phyloP scores from a whole-genome alignment of 2,113 vertebrate genomes.

The Peromyscus californicus region DNA sequence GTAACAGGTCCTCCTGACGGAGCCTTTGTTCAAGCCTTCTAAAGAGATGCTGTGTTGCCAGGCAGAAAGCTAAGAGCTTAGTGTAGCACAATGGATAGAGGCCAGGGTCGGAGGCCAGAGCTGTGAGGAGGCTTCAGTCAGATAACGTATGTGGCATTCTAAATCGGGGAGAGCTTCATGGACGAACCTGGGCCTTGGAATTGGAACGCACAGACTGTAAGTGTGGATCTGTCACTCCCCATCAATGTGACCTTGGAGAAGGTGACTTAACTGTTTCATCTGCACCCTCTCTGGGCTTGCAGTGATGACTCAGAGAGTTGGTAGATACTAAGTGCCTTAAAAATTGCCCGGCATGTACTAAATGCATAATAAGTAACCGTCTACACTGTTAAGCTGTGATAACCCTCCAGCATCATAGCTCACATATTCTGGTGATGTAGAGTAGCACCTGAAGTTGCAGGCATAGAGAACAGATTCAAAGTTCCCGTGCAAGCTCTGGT shows the following conservation, averaged over 20 bases:
- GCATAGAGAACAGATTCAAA: background rate
- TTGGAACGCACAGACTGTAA: background rate
- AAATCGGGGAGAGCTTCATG: background rate
- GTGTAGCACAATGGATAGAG: background rate
- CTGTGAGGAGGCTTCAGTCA: constrained; percentile 5
- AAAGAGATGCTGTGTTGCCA: background rate
- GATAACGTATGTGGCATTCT: constrained; percentile 27
- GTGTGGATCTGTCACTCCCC: background rate
- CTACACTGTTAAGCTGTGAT: background rate
- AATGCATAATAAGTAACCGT: background rate
- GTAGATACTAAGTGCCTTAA: background rate
- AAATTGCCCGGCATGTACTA: background rate
- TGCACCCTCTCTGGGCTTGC: background rate
- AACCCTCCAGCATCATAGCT: background rate
- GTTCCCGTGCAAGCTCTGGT: background rate
- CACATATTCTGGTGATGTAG: background rate
- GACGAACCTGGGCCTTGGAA: background rate
- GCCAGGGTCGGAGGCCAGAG: background rate
- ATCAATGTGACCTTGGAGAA: constrained; percentile 36
- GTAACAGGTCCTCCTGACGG: constrained; percentile 63
- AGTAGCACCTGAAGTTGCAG: background rate
- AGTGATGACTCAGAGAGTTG: background rate
- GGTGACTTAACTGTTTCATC: background rate
- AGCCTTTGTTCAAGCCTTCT: constrained; percentile 62
- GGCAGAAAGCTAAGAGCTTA: constrained; percentile 47